Evolutionary conservation across 2,888 invertebrate species (phyloP), one percentile per base, ranked within the genome.

Genomic region (Dryococelus australis): DNA sequence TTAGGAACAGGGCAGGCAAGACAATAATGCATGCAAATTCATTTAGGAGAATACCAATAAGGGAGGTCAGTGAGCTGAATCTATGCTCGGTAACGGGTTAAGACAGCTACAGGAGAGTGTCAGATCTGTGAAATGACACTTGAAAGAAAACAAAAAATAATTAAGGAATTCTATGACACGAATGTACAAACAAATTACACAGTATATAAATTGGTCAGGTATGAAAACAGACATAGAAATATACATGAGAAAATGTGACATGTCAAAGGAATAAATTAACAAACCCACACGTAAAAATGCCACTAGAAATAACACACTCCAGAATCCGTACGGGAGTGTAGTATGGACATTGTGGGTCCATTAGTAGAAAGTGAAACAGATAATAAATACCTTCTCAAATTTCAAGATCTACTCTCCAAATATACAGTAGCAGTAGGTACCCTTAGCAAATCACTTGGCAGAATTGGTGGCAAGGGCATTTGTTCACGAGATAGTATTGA

Each of bases 1-100:
- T 92, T 0, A 86, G 88, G 9, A 91, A 91, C 80, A 91, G 90
- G 88, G 89, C 89, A n/a, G 91, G 91, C 3, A 90, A 88, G 84
- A 47, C 88, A 16, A 91, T 92, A 87, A 86, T 89, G 12, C 90
- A 90, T 87, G 91, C 91, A 8, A 92, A 92, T 78, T 90, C 26
- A n/a, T 28, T 83, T 13, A 83, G 83, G n/a, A 83, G 83, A 28
- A 83, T 65, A 65, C 65, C 65, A 8, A 16, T 12, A 16, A 20
- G 16, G 5, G 20, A 65, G 20, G 20, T 6, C 16, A 24, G 20
- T 5, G 65, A 24, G 24, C 8, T 16, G 5, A 65, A 65, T 20
- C 20, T 65, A 16, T 65, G 65, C 16, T 8, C 12, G 28, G 83
- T 35, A 83, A 43, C 20, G 8, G 16, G 65, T n/a, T 65, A 65